Percentiles rank a stretch among this genome's conserved stretches.
phyloP scores from a whole-genome alignment of 2,797 vertebrate species.

The Darevskia mixta region DNA sequence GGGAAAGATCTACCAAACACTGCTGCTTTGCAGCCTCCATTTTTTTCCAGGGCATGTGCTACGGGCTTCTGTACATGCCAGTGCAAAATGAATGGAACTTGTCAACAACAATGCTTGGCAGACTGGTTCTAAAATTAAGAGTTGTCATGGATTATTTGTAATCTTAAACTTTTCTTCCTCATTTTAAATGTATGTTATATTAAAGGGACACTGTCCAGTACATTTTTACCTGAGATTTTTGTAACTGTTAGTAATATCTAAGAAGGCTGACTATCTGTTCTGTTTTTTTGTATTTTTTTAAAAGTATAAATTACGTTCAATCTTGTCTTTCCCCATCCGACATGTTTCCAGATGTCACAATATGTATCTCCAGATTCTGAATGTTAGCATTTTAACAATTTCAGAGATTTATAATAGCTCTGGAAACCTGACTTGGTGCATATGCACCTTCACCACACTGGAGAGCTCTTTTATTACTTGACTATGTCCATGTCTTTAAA shows the following conservation, averaged over 20 bases:
- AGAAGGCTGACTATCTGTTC: conserved; percentile 42
- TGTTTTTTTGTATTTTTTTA: conserved; percentile 38
- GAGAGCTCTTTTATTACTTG: conserved; percentile 36
- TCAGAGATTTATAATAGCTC: conserved; percentile 31
- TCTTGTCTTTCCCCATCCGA: conserved; percentile 41
- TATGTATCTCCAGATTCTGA: conserved; percentile 40
- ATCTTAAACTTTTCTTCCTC: conserved; percentile 51
- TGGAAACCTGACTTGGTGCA: conserved; percentile 39
- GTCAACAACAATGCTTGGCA: conserved; percentile 5
- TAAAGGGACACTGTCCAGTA: conserved; percentile 61
- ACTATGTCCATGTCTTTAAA: conserved; percentile 37
- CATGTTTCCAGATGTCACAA: conserved; percentile 47
- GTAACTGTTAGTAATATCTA: conserved; percentile 42
- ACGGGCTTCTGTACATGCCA: not conserved
- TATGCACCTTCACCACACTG: conserved; percentile 42
- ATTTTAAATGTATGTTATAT: conserved; percentile 59
- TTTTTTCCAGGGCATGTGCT: not conserved
- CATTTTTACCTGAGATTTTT: conserved; percentile 55
- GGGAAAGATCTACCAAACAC: not conserved
- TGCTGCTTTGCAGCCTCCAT: conserved; percentile 12
- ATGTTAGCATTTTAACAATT: conserved; percentile 24
- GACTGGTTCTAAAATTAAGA: conserved; percentile 43
- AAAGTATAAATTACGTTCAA: conserved; percentile 24
- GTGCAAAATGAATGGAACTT: conserved; percentile 36
- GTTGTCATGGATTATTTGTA: conserved; percentile 58